These are phyloP conservation scores for Gobiocypris rarus DNA, from an alignment of 2,113 vertebrate species.

Conservation along the genomic window DNA sequence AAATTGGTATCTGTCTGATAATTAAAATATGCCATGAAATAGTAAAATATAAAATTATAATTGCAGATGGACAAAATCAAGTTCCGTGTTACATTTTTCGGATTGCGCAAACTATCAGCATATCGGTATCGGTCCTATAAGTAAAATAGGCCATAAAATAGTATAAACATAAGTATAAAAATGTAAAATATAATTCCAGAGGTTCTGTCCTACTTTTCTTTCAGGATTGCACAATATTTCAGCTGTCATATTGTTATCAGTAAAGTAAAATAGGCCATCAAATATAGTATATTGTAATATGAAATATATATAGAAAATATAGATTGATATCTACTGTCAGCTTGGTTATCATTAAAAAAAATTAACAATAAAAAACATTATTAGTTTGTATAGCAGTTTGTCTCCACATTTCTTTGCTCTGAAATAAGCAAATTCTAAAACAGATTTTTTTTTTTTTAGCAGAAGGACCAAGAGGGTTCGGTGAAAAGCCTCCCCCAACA, in stretches of 20 bases:
- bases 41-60: not conserved
- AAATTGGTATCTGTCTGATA: not conserved
- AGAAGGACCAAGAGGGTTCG: constrained; percentile 84
- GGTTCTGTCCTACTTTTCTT: not conserved
- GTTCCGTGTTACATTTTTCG: not conserved
- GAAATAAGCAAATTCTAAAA: not conserved
- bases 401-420: not conserved
- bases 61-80: not conserved
- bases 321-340: not conserved
- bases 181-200: not conserved
- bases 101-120: not conserved
- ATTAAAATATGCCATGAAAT: not conserved
- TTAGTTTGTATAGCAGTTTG: not conserved
- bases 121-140: not conserved
- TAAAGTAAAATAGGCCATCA: not conserved
- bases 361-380: too few species aligned
- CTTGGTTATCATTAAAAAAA: too few species aligned
- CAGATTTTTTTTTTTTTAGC: constrained; percentile 38
- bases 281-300: not conserved
- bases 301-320: not conserved
- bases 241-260: not conserved
- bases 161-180: too few species aligned
- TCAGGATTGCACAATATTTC: not conserved
- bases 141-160: not conserved
- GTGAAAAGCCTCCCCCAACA: constrained; percentile 85